Percentiles rank a stretch among this genome's conserved stretches.
Evolutionary conservation across 2,888 invertebrate species (phyloP).

Genomic region (Lydus trimaculatus): DNA sequence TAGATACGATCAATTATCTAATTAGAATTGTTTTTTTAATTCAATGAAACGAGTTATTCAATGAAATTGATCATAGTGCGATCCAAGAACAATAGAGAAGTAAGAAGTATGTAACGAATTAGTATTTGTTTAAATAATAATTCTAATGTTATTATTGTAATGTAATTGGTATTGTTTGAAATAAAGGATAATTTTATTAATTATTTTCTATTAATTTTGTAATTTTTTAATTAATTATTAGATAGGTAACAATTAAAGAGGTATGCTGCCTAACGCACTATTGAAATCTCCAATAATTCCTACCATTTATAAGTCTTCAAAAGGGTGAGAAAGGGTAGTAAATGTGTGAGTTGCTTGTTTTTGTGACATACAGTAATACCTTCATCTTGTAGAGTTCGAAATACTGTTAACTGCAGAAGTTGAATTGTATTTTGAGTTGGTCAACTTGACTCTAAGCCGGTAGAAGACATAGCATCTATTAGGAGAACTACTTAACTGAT

Average conservation of each 20-base stretch:
- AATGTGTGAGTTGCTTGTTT: too few relatives aligned
- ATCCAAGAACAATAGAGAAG: too few relatives aligned
- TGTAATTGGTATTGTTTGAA: not conserved
- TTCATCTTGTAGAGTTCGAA: too few relatives aligned
- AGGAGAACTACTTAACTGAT: too few relatives aligned
- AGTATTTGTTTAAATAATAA: too few relatives aligned
- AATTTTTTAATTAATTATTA: too few relatives aligned
- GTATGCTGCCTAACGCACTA: not conserved
- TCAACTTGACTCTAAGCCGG: too few relatives aligned
- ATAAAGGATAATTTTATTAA: not conserved
- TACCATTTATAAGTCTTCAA: not conserved
- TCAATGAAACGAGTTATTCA: not conserved
- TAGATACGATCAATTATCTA: not conserved
- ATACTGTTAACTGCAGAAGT: too few relatives aligned
- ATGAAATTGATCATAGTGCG: not conserved
- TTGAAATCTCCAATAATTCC: not conserved
- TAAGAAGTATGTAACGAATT: too few relatives aligned
- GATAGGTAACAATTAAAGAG: not conserved
- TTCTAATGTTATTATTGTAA: not conserved
- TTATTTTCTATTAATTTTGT: not conserved
- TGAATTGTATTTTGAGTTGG: too few relatives aligned
- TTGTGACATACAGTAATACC: not conserved
- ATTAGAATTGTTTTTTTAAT: not conserved
- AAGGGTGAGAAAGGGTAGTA: too few relatives aligned
- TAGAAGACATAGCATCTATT: too few relatives aligned